Conservation (phyloP, 1,140 invertebrate genomes). For the Eulimnadia texana region DNA sequence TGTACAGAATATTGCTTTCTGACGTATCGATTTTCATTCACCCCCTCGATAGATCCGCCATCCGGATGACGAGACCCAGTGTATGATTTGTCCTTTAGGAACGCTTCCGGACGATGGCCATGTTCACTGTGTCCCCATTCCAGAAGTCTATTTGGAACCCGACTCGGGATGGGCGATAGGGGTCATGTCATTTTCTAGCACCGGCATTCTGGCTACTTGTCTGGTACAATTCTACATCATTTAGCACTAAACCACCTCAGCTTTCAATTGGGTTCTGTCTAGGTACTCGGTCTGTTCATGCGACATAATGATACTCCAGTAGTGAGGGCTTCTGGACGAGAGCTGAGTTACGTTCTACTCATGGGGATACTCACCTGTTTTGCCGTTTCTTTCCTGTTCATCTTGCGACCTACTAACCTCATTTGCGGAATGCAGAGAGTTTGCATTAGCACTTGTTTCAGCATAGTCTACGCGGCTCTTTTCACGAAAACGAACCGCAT, state of each 20-base stretch:
- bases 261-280: background rate
- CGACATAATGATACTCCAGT: conserved; percentile 70
- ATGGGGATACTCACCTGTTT: conserved; percentile 78
- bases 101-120: conserved; percentile 61
- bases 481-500: conserved; percentile 86
- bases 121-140: conserved; percentile 57
- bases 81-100: conserved; percentile 58
- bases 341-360: conserved; percentile 76
- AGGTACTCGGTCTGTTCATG: conserved; percentile 43
- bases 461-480: conserved; percentile 77
- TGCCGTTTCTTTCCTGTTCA: conserved; percentile 66
- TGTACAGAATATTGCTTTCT: no score
- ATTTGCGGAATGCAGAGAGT: conserved; percentile 35
- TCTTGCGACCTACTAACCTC: conserved; percentile 46
- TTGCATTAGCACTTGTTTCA: conserved; percentile 63
- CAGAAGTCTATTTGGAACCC: conserved; percentile 64
- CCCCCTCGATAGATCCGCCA: conserved; percentile 49
- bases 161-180: conserved; percentile 68
- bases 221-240: background rate
- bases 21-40: conserved; percentile 14
- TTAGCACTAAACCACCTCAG: background rate
- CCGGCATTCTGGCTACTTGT: conserved; percentile 24
- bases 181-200: conserved; percentile 43
- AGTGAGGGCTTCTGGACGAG: conserved; percentile 74
- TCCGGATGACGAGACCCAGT: conserved; percentile 61